These are phyloP conservation scores for Artemia sp. DNA, from an alignment of 2,888 invertebrate genomes.

Conservation along the genomic window DNA sequence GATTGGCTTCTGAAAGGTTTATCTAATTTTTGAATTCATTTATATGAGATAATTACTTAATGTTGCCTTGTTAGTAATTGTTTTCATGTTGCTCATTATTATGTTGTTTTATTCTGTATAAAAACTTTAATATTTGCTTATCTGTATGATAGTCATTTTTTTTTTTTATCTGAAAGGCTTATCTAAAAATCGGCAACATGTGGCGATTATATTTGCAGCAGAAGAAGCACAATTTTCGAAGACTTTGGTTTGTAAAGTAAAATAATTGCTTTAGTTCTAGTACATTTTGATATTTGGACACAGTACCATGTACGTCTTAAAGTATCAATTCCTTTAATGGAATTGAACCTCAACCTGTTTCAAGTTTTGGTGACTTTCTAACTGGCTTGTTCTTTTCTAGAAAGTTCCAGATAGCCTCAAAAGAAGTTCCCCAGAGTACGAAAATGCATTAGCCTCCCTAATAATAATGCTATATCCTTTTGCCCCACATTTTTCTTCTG, in stretches of 20 bases:
- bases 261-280: too few relatives aligned
- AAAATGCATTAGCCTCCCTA: slow-evolving; percentile 55
- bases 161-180: slow-evolving; percentile 1
- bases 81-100: too few relatives aligned
- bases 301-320: slow-evolving; percentile 16
- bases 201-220: slow-evolving; percentile 16
- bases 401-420: slow-evolving; percentile 29
- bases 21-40: too few relatives aligned
- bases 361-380: slow-evolving; percentile 15
- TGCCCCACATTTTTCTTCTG: slow-evolving; percentile 76
- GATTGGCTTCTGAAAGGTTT: too few relatives aligned
- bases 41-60: too few relatives aligned
- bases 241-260: too few relatives aligned
- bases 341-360: not conserved
- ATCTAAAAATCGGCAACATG: not conserved
- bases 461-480: slow-evolving; percentile 72
- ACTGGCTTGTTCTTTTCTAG: slow-evolving; percentile 27
- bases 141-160: not conserved
- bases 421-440: slow-evolving; percentile 38
- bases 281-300: too few relatives aligned
- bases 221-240: too few relatives aligned
- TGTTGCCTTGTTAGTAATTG: too few relatives aligned
- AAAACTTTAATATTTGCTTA: too few relatives aligned
- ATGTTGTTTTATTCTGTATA: too few relatives aligned
- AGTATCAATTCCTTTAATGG: not conserved